Percentiles rank a stretch among this genome's conserved stretches.
These are phyloP conservation scores for Abrostola tripartita DNA, from an alignment of 2,888 invertebrate species.

Conservation along the genomic window DNA sequence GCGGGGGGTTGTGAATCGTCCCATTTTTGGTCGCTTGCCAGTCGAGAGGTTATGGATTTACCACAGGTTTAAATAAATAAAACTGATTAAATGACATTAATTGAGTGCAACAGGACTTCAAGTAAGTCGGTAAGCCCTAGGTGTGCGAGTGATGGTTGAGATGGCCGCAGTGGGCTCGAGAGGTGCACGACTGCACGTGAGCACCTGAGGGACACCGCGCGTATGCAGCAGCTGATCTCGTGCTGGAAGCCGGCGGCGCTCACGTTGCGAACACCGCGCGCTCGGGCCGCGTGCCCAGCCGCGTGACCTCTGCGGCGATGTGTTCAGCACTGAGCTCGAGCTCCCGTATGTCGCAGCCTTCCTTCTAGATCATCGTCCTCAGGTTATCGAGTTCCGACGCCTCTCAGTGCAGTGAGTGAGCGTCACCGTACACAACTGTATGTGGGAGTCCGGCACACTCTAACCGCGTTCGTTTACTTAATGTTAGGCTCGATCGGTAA, in stretches of 20 bases:
- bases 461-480: not conserved
- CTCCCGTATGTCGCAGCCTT: not conserved
- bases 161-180: slow-evolving; percentile 10
- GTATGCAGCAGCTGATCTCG: slow-evolving; percentile 41
- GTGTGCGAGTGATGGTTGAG: not conserved
- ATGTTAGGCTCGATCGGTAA: not conserved
- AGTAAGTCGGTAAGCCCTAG: not conserved
- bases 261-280: slow-evolving; percentile 51
- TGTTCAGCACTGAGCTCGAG: too few relatives aligned
- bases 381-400: too few relatives aligned
- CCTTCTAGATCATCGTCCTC: not conserved
- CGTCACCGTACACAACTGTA: not conserved
- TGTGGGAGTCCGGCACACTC: too few relatives aligned
- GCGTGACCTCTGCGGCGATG: too few relatives aligned
- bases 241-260: slow-evolving; percentile 46
- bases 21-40: too few relatives aligned
- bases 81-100: too few relatives aligned
- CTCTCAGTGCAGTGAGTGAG: too few relatives aligned
- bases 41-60: too few relatives aligned
- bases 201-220: slow-evolving; percentile 22
- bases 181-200: slow-evolving; percentile 40
- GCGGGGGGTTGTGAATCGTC: too few relatives aligned
- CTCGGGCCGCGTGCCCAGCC: slow-evolving; percentile 8
- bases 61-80: too few relatives aligned
- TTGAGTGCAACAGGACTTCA: too few relatives aligned